These are phyloP conservation scores for Muscina levida DNA, from an alignment of 2,888 invertebrate genomes.

Conservation along the genomic window DNA sequence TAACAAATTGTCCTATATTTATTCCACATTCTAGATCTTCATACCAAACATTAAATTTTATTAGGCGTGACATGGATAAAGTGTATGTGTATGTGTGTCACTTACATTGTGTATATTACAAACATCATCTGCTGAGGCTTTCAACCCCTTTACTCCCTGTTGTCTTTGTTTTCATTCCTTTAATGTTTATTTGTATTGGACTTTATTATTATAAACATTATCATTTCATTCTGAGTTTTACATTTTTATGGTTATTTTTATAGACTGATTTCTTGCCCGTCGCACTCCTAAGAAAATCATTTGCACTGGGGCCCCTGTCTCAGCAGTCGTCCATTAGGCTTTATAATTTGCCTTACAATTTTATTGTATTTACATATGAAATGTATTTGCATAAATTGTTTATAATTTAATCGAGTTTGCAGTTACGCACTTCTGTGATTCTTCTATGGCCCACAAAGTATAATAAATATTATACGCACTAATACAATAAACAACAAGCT, in stretches of 20 bases:
- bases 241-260: slow-evolving; percentile 6
- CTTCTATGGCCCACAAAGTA: slow-evolving; percentile 2
- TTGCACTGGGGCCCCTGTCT: not conserved
- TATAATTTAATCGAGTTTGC: slow-evolving; percentile 27
- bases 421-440: not conserved
- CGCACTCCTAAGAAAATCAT: not conserved
- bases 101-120: not conserved
- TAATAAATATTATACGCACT: not conserved
- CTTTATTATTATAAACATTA: slow-evolving; percentile 18
- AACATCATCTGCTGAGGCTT: no score
- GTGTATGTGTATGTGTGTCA: not conserved
- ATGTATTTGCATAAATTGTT: slow-evolving; percentile 37
- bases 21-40: no score
- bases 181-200: slow-evolving; percentile 19
- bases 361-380: slow-evolving; percentile 11
- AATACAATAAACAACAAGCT: not conserved
- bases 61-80: not conserved
- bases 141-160: no score
- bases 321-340: not conserved
- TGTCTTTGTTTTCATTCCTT: not conserved
- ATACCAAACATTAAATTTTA: not conserved
- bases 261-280: slow-evolving; percentile 12
- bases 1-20: not conserved
- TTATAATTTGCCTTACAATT: not conserved
- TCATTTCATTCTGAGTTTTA: slow-evolving; percentile 17